Conservation (phyloP, 35 echinoderm and acorn worm genomes). For the Lytechinus pictus region DNA sequence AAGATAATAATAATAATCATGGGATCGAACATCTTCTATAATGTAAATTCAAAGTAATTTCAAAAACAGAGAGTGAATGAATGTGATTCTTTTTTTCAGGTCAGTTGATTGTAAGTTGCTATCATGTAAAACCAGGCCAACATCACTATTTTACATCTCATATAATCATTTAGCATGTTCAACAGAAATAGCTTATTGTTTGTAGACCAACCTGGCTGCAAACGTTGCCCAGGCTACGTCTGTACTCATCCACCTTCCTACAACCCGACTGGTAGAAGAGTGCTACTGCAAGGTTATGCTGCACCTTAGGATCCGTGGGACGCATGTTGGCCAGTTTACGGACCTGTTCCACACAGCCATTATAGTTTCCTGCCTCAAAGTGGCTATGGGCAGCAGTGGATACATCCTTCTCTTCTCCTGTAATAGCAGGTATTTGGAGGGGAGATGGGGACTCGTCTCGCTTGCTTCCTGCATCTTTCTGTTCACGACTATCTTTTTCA, state of each 20-base stretch:
- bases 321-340: conserved; percentile 62
- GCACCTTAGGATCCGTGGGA: conserved; percentile 76
- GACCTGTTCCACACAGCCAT: conserved; percentile 77
- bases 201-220: conserved; percentile 73
- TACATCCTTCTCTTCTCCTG: conserved; percentile 82
- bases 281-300: conserved; percentile 84
- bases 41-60: no score
- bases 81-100: no score
- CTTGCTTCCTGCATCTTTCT: conserved; percentile 41
- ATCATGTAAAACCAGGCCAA: not conserved
- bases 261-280: conserved; percentile 89
- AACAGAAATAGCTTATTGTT: not conserved
- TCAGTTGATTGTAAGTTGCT: no score
- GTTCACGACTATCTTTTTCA: conserved; percentile 69
- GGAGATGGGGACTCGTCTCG: conserved; percentile 55
- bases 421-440: conserved; percentile 53
- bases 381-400: conserved; percentile 66
- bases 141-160: not conserved
- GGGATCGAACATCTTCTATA: no score
- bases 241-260: conserved; percentile 77
- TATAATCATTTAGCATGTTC: not conserved
- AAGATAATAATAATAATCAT: no score
- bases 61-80: no score
- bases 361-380: conserved; percentile 84
- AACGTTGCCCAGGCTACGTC: conserved; percentile 73